These are phyloP conservation scores for Columba janthina DNA, from an alignment of 2,113 vertebrate species.

Conservation along the genomic window DNA sequence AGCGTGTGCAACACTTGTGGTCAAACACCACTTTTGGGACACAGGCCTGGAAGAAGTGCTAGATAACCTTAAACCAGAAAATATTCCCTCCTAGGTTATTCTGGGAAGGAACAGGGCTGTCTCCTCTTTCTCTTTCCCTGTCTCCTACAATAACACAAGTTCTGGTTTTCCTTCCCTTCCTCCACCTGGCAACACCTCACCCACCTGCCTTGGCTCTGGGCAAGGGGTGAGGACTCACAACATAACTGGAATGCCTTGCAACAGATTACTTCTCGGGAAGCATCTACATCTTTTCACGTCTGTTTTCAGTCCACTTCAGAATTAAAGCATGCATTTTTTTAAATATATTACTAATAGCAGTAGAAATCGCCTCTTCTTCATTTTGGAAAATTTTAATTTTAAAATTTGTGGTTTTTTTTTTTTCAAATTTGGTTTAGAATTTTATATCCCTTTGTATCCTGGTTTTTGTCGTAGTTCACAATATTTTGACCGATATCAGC, in stretches of 20 bases:
- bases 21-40: not conserved
- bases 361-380: not conserved
- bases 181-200: rapidly evolving
- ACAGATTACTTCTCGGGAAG: not conserved
- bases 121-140: not conserved
- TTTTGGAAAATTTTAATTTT: not conserved
- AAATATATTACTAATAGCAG: not conserved
- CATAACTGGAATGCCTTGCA: not conserved
- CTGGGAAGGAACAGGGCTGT: not conserved
- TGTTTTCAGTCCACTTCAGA: not conserved
- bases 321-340: not conserved
- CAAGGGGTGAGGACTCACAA: not conserved
- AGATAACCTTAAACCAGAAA: not conserved
- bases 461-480: not conserved
- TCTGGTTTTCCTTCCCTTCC: not conserved
- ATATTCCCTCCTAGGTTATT: not conserved
- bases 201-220: not conserved
- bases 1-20: not conserved
- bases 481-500: not conserved
- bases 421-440: not conserved
- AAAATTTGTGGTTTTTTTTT: too few species aligned
- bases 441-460: not conserved
- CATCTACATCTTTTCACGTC: not conserved
- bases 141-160: not conserved
- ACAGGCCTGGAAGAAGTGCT: not conserved